A percentile compares a stretch with the other conserved stretches of the same genome.
Conservation (phyloP, 2,888 invertebrate genomes). For the Lasioglossum malachurum region DNA sequence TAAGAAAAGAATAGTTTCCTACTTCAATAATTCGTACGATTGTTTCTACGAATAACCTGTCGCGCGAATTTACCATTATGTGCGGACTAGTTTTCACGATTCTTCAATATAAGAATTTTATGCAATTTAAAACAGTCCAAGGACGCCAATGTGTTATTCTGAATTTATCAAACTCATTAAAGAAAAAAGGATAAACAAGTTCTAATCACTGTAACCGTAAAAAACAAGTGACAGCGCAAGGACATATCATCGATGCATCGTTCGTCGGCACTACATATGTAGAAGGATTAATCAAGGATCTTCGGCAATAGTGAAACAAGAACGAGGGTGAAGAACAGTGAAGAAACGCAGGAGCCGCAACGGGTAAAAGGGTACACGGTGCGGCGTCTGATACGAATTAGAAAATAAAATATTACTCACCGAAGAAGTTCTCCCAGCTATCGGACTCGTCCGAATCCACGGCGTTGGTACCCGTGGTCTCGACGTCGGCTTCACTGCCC, state of each 20-base stretch:
- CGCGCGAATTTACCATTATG: too few species aligned
- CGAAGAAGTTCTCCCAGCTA: conserved; percentile 91
- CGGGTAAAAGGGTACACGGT: background rate
- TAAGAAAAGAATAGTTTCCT: background rate
- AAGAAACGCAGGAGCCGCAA: background rate
- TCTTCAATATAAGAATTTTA: too few species aligned
- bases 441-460: conserved; percentile 89
- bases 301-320: background rate
- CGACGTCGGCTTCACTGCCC: conserved; percentile 77
- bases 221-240: background rate
- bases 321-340: background rate
- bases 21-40: background rate
- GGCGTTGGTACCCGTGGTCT: conserved; percentile 83
- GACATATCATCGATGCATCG: background rate
- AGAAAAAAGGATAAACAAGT: too few species aligned
- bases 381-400: background rate
- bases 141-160: too few species aligned
- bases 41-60: background rate
- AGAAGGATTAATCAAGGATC: background rate
- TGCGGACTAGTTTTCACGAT: too few species aligned
- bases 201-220: background rate
- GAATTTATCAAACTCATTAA: too few species aligned
- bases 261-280: background rate
- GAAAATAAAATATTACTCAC: conserved; percentile 83
- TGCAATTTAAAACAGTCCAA: too few species aligned